Base-by-base conservation (phyloP, 2,113 vertebrate species). In the Istiophorus platypterus region DNA sequence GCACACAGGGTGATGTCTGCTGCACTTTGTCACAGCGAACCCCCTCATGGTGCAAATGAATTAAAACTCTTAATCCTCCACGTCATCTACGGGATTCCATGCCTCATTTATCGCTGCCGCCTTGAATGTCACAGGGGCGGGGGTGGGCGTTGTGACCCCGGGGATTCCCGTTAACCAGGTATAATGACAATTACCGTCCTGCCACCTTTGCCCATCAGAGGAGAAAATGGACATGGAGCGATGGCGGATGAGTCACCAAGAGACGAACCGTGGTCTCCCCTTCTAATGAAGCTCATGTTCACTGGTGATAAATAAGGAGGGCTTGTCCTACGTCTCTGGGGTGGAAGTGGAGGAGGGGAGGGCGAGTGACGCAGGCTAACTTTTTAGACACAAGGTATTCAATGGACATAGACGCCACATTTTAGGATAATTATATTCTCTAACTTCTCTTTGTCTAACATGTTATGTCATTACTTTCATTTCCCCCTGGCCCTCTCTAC, bases 101-200 rank as follows among this genome's bases (percentile, higher is more conserved):
- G 52, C 56, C 88, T 89, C 86, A 81, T 92, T 92, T 91, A 81
- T 67, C 22, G 56, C 78, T 29, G 77, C 71, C 39, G 71, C 49
- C 58, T 91, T 91, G 87, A 90, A 92, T 89, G 87, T 89, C 90
- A 92, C 47, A n/a, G 39, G 56, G 62, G 52, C 10, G 85, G 84
- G 81, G 91, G 78, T 29, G 84, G 82, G 64, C 41, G 54, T 81
- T 62, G 29, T 82, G 84, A 82, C 88, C 1, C 27, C 39, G 47
- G 91, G 86, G 88, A 90, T 91, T 90, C 89, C 92, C 67, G 82
- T 85, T 85, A 92, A 81, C 80, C 49, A 27, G 57, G 70, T 74
- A 82, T 85, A 86, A 86, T 90, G 80, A 85, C 91, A 91, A 93
- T 93, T 92, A 91, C 80, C 78, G 58, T 52, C 85, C 64, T 51